Evolutionary conservation across 2,113 vertebrate species (phyloP), one percentile per base, ranked within the genome.

Genomic region (Nibea coibor): DNA sequence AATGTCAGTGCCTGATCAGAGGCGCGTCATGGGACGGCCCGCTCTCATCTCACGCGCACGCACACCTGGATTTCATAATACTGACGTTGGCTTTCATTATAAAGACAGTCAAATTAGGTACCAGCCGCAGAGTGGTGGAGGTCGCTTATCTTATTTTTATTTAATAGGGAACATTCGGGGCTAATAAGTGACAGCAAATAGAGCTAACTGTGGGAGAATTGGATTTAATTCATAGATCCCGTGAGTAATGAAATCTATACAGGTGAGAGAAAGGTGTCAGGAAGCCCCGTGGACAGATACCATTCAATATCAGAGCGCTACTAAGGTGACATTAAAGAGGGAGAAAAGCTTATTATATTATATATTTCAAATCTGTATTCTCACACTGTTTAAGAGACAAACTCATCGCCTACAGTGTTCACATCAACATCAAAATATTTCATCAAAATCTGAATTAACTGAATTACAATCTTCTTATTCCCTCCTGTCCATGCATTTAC

Each of bases 121-220:
- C 54, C 82, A 73, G 76, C 54, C 45, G 78, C 58, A 56, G 74
- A 53, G 81, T 74, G 65, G 47, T 47, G n/a, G 51, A 70, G 88
- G 84, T 83, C 47, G 31, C 83, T 81, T 74, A 78, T 88, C 76
- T 68, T 79, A 85, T 89, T 84, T 87, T 75, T 80, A 79, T 87
- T 89, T 82, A 87, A 88, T 78, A 75, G 80, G 81, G 51, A 85
- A 80, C 81, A 85, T 77, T 84, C 71, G 67, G 24, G 86, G 75
- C 65, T 90, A 88, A 88, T 87, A 90, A 81, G 83, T 14, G 35
- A 64, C 63, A 65, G 75, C 80, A 72, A 84, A 78, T 59, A 22
- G 77, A 66, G 72, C 73, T 56, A 80, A 83, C 22, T 72, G 22
- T 1, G 4, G 76, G 81, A 59, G 86, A 86, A 87, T 72, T 82